Conservation (phyloP, 2,888 invertebrate species). For the Lycophotia porphyrea region DNA sequence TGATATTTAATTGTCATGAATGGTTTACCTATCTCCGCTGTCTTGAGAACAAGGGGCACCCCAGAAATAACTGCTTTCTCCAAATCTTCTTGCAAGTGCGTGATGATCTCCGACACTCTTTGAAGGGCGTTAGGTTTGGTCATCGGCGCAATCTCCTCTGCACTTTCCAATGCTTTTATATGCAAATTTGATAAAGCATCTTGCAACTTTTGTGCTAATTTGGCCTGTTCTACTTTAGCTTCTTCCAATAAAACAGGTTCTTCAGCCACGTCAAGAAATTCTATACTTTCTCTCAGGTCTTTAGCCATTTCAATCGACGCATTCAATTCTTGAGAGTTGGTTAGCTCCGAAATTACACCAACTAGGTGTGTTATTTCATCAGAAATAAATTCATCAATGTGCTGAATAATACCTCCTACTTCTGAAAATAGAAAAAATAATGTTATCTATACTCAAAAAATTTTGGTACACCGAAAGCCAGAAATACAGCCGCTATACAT, state of each 20-base stretch:
- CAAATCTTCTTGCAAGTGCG: slow-evolving; percentile 75
- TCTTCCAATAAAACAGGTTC: slow-evolving; percentile 37
- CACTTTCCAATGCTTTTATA: slow-evolving; percentile 67
- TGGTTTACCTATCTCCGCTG: slow-evolving; percentile 52
- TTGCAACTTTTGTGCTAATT: slow-evolving; percentile 68
- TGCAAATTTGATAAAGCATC: slow-evolving; percentile 69
- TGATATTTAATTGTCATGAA: background rate
- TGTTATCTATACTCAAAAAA: background rate
- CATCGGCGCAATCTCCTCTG: slow-evolving; percentile 59
- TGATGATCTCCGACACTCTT: slow-evolving; percentile 71
- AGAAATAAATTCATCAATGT: slow-evolving; percentile 70
- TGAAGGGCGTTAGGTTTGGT: slow-evolving; percentile 66
- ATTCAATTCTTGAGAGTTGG: slow-evolving; percentile 63
- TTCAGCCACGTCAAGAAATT: slow-evolving; percentile 44
- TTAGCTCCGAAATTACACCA: slow-evolving; percentile 57
- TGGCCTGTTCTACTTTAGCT: slow-evolving; percentile 56
- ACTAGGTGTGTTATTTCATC: slow-evolving; percentile 63
- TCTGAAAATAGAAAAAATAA: slow-evolving; percentile 51
- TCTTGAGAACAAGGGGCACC: slow-evolving; percentile 47
- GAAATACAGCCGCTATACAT: slow-evolving; percentile 14
- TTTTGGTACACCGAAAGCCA: slow-evolving; percentile 30
- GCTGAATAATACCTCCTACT: slow-evolving; percentile 60
- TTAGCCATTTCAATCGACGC: slow-evolving; percentile 52
- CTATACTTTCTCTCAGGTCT: slow-evolving; percentile 63
- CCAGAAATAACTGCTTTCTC: slow-evolving; percentile 55